Percentiles rank a stretch among this genome's conserved stretches.
These are phyloP conservation scores for Nettapus auritus DNA, from an alignment of 2,113 vertebrate genomes.

Conservation along the genomic window DNA sequence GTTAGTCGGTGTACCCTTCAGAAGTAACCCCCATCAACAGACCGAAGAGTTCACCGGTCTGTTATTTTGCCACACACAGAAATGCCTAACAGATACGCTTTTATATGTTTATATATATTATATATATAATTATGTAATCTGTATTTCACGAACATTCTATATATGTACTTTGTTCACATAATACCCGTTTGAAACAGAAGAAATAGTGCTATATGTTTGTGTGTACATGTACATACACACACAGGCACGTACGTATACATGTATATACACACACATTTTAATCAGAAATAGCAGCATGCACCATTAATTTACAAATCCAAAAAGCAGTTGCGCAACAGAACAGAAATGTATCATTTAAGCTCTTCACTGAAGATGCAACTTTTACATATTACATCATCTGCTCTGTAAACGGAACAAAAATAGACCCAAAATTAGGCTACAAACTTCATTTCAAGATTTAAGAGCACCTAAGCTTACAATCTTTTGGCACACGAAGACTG, in stretches of 20 bases:
- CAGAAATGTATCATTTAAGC: neutral
- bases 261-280: neutral
- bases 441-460: neutral
- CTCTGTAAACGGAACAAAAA: neutral
- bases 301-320: neutral
- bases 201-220: no score
- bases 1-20: neutral
- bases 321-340: neutral
- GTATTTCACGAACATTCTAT: no score
- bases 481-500: neutral
- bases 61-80: neutral
- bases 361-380: neutral
- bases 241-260: no score
- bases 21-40: neutral
- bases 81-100: no score
- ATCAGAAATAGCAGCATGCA: neutral
- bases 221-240: neutral
- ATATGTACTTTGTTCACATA: no score
- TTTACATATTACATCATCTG: neutral
- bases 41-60: neutral
- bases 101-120: no score
- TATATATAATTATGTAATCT: no score
- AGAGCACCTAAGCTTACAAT: neutral
- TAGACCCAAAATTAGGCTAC: neutral
- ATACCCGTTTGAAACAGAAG: no score